These are phyloP conservation scores for Cliona cf. orientalis DNA, from an alignment of 37 sponge, comb jelly and placozoan genomes.

Conservation along the genomic window DNA sequence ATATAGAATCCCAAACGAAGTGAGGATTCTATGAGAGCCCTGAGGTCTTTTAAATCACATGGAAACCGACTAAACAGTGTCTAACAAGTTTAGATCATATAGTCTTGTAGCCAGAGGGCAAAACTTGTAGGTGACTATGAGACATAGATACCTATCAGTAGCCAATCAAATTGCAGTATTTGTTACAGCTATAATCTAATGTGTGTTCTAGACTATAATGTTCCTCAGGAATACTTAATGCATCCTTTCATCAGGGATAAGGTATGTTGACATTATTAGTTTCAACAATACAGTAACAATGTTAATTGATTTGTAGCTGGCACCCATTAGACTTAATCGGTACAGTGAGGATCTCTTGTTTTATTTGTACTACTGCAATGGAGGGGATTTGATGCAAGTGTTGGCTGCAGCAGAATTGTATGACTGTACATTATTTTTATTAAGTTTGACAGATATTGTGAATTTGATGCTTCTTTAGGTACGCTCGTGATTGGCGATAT, in stretches of 20 bases:
- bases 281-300: conserved; percentile 8
- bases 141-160: too few species aligned
- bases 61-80: too few species aligned
- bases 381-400: conserved; percentile 93
- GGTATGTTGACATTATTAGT: conserved; percentile 35
- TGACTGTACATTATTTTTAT: conserved; percentile 1
- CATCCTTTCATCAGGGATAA: conserved; percentile 90
- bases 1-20: too few species aligned
- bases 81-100: too few species aligned
- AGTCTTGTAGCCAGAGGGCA: too few species aligned
- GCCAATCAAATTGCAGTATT: too few species aligned
- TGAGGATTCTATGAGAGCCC: too few species aligned
- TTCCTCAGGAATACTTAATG: conserved; percentile 93
- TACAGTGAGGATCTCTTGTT: conserved; percentile 94
- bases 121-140: too few species aligned
- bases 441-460: not conserved
- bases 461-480: conserved; percentile 34
- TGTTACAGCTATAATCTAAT: too few species aligned
- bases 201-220: conserved; percentile 85
- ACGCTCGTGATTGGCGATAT: conserved; percentile 93
- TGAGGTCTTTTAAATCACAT: too few species aligned
- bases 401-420: conserved; percentile 90
- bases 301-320: too few species aligned
- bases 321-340: conserved; percentile 77
- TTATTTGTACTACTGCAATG: conserved; percentile 94